Conservation (phyloP, 2,888 invertebrate genomes). For the Lycia hirtaria region DNA sequence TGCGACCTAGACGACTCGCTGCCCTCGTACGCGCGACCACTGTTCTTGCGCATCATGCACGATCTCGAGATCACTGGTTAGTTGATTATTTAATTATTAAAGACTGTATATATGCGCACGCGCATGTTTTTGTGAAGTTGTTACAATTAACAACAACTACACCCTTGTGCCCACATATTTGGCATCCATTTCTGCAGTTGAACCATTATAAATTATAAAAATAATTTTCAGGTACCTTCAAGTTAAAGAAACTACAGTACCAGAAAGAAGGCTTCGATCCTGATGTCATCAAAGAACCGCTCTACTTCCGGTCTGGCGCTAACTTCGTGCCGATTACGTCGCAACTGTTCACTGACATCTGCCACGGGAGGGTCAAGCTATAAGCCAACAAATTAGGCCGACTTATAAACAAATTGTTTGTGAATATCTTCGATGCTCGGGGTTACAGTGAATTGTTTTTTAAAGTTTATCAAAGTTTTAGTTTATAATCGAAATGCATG, state of each 20-base stretch:
- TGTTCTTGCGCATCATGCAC: constrained; percentile 93
- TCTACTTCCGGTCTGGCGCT: constrained; percentile 87
- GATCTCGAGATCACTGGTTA: constrained; percentile 91
- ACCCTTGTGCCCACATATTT: no score
- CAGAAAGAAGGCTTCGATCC: constrained; percentile 94
- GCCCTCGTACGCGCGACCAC: constrained; percentile 94
- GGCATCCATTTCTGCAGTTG: neutral
- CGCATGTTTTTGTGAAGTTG: no score
- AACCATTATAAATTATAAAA: neutral
- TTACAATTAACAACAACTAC: no score
- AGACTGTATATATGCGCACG: no score
- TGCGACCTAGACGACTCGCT: constrained; percentile 89
- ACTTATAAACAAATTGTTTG: constrained; percentile 16
- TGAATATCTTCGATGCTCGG: constrained; percentile 8
- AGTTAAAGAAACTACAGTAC: constrained; percentile 95
- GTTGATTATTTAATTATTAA: no score
- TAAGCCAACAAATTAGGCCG: constrained; percentile 46
- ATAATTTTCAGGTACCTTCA: constrained; percentile 91
- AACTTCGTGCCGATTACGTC: constrained; percentile 86
- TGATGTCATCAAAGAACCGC: constrained; percentile 88
- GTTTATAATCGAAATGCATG: neutral
- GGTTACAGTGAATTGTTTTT: constrained; percentile 5
- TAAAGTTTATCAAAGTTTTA: neutral
- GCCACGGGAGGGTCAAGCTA: constrained; percentile 75
- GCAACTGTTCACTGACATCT: constrained; percentile 86